Conservation (phyloP, 2,888 invertebrate species). For the Drosophila helvetica region DNA sequence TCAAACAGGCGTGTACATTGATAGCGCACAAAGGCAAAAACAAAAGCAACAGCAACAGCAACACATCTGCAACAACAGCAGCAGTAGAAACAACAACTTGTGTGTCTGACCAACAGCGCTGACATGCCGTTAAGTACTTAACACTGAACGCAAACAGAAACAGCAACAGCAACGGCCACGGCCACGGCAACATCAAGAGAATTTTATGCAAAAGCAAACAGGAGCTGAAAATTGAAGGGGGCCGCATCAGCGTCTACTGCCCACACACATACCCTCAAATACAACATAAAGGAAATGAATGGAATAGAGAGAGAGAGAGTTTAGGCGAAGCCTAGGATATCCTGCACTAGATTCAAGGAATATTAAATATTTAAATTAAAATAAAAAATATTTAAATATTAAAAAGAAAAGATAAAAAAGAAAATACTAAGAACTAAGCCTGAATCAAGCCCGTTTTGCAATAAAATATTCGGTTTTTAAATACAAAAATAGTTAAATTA, state of each 20-base stretch:
- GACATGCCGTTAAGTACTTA: conserved; percentile 73
- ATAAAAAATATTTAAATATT: too few relatives aligned
- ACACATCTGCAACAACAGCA: not conserved
- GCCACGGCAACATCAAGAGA: conserved; percentile 14
- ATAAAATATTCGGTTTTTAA: too few relatives aligned
- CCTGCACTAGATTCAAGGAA: not conserved
- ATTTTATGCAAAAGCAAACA: conserved; percentile 68
- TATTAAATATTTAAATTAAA: too few relatives aligned
- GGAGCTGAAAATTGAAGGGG: conserved; percentile 50
- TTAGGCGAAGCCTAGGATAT: not conserved
- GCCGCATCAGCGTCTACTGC: too few relatives aligned
- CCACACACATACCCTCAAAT: conserved; percentile 21
- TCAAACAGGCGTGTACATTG: not conserved
- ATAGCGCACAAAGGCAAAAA: not conserved
- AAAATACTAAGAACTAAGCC: too few relatives aligned
- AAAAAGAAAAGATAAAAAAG: too few relatives aligned
- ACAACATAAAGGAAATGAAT: conserved; percentile 21
- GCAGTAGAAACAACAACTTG: conserved; percentile 21
- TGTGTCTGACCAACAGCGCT: conserved; percentile 61
- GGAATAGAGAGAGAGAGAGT: not conserved
- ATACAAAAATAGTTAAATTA: too few relatives aligned
- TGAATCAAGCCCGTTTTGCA: too few relatives aligned
- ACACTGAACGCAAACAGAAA: conserved; percentile 70
- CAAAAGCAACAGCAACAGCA: not conserved
- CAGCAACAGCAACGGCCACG: conserved; percentile 33